Evolutionary conservation across 2,888 invertebrate species (phyloP).

Genomic region (Noctua janthe): DNA sequence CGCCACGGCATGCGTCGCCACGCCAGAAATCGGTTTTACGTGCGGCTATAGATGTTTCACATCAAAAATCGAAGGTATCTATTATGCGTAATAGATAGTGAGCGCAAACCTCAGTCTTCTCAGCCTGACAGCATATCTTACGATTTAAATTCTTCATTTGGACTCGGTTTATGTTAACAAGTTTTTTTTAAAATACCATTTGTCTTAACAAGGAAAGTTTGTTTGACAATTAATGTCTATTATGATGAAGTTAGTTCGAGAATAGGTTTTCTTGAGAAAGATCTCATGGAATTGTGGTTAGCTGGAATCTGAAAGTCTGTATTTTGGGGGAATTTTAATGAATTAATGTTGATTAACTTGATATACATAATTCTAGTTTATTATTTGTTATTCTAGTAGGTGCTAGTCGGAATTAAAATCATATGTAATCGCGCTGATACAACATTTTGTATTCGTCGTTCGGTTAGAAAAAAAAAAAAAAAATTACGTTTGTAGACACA

Average conservation of each 20-base stretch:
- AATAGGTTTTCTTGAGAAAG: neutral
- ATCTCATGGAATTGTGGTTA: neutral
- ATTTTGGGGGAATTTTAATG: neutral
- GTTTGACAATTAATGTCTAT: neutral
- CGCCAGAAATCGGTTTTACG: too few species aligned
- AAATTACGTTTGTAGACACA: too few species aligned
- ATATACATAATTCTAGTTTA: neutral
- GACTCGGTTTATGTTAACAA: conserved; percentile 12
- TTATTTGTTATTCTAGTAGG: neutral
- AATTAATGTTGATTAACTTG: neutral
- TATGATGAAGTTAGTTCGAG: conserved; percentile 26
- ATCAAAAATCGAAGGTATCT: neutral
- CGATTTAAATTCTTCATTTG: neutral
- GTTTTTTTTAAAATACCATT: conserved; percentile 12
- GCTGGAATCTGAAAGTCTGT: neutral
- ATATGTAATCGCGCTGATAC: neutral
- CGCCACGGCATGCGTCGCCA: too few species aligned
- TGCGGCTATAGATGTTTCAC: too few species aligned
- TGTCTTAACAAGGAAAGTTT: conserved; percentile 41
- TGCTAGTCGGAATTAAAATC: neutral
- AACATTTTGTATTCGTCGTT: too few species aligned
- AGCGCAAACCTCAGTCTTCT: neutral
- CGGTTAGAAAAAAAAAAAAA: too few species aligned
- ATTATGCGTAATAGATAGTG: neutral
- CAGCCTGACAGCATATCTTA: neutral